phyloP scores from a whole-genome alignment of 1,140 invertebrate species.

The Atta texana region DNA sequence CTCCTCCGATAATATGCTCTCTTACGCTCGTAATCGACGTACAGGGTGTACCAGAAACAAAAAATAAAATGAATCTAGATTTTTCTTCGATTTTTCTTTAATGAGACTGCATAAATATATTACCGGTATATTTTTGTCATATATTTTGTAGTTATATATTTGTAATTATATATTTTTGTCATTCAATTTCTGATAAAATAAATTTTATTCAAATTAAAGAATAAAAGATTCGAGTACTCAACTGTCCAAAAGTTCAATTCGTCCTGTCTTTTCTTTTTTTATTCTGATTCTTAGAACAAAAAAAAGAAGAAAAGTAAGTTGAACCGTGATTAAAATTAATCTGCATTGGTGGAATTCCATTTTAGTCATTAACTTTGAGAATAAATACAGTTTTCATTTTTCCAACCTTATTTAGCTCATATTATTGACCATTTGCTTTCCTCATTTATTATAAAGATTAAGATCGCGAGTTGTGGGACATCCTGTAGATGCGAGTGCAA shows the following conservation, averaged over 20 bases:
- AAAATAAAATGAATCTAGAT: not conserved
- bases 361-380: too few relatives aligned
- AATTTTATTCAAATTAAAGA: not conserved
- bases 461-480: slow-evolving; percentile 36
- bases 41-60: slow-evolving; percentile 33
- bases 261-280: not conserved
- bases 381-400: too few relatives aligned
- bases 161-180: not conserved
- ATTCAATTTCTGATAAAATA: not conserved
- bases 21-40: slow-evolving; percentile 6
- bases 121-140: not conserved
- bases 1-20: slow-evolving; percentile 45
- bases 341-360: too few relatives aligned
- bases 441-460: slow-evolving; percentile 13
- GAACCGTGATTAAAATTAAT: too few relatives aligned
- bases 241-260: not conserved
- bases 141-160: not conserved
- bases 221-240: not conserved
- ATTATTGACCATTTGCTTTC: too few relatives aligned
- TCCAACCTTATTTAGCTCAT: too few relatives aligned
- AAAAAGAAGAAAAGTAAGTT: too few relatives aligned
- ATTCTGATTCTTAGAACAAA: too few relatives aligned
- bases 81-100: not conserved
- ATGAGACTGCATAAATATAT: not conserved
- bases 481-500: slow-evolving; percentile 42